Base-by-base conservation (phyloP, 2,113 vertebrate species). In the Platichthys stellatus region DNA sequence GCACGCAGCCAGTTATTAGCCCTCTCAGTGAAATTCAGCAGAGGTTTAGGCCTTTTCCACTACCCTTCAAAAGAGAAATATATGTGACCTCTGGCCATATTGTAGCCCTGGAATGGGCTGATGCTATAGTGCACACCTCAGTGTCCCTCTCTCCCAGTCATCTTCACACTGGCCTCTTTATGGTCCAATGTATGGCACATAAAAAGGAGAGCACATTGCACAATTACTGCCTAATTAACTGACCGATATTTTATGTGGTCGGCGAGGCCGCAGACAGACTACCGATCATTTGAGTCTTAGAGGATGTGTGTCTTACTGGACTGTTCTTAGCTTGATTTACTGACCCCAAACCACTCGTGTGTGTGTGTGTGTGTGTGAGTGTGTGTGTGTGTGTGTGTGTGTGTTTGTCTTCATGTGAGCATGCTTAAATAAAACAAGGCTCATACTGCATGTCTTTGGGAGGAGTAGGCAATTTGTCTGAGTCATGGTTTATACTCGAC, bases 181-280 rank as follows among this genome's bases (percentile, higher is more conserved):
- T 83, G 78, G 83, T 76, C 82, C 57, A 43, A 81, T 85, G 88
- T 84, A 88, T 83, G 81, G 89, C 81, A 86, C 89, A 90, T 91
- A 90, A 90, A 84, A 91, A 77, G 56, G 43, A 83, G 81, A 86
- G 85, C 89, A 87, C 85, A 86, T 91, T 83, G 85, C 84, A 80
- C 88, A 90, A 93, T 94, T 90, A 93, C 88, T 53, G 71, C 84
- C 84, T 90, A 90, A 93, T 92, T 93, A 93, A 92, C 84, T 77
- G 80, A 80, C 67, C 70, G 59, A 90, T 92, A 89, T 90, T 93
- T 93, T 88, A 92, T 91, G 84, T 86, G 82, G 86, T 89, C 78
- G 54, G 83, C 38, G 73, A 84, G 61, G 87, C 84, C 66, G 18
- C 84, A 79, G 91, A 93, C 86, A 90, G 86, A 86, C 88, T 80